These are phyloP conservation scores for Burhinus oedicnemus DNA, from an alignment of 2,113 vertebrate species.

Conservation along the genomic window DNA sequence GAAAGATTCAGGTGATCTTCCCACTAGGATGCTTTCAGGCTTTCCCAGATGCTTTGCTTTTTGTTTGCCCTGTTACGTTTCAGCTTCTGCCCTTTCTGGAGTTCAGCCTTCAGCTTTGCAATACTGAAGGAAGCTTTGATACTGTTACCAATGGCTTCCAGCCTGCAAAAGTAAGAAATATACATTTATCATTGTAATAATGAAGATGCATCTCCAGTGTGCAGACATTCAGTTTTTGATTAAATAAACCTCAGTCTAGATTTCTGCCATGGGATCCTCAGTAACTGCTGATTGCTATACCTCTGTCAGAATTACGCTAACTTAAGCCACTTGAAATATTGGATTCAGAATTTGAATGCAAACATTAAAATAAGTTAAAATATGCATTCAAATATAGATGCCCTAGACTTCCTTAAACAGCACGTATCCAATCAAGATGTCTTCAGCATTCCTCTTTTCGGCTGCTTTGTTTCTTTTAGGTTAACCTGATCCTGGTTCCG, in stretches of 20 bases:
- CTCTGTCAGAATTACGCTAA: not conserved
- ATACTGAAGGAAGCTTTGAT: constrained; percentile 75
- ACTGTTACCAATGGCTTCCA: constrained; percentile 73
- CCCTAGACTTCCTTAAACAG: not conserved
- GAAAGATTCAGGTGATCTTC: not conserved
- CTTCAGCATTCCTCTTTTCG: not conserved
- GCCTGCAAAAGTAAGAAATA: constrained; percentile 67
- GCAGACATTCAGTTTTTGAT: not conserved
- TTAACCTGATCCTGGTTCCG: not conserved
- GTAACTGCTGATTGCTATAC: not conserved
- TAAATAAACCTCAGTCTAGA: not conserved
- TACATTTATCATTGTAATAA: not conserved
- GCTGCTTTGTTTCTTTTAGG: not conserved
- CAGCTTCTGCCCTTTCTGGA: constrained; percentile 59
- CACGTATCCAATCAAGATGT: not conserved
- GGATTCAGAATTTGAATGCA: not conserved
- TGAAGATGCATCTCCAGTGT: not conserved
- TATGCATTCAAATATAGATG: not conserved
- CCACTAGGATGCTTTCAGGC: constrained; percentile 60
- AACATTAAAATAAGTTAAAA: not conserved
- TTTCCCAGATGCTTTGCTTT: constrained; percentile 38
- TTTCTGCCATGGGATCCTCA: not conserved
- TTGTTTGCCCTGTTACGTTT: constrained; percentile 73
- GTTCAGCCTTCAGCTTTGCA: constrained; percentile 69
- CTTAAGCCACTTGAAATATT: not conserved